Evolutionary conservation across 2,797 vertebrate genomes (phyloP).

Genomic region (Psittacula echo): DNA sequence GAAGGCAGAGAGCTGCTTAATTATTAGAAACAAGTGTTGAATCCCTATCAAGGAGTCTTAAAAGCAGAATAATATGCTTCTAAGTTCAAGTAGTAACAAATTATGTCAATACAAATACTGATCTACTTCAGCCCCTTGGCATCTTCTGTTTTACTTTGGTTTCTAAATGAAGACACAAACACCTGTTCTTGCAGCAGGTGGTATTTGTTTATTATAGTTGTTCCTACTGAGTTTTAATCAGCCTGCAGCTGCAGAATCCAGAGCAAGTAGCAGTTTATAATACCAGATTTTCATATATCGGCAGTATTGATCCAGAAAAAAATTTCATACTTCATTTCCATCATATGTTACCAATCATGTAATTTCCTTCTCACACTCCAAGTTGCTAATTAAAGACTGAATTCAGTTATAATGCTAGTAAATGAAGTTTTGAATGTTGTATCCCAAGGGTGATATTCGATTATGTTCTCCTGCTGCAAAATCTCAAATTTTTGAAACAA

Average conservation of each 20-base stretch:
- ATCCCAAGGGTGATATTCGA: conserved; percentile 48
- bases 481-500: conserved; percentile 45
- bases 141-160: conserved; percentile 74
- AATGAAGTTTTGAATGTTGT: conserved; percentile 55
- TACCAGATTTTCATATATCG: conserved; percentile 55
- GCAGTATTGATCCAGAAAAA: conserved; percentile 55
- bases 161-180: conserved; percentile 81
- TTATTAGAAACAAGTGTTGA: conserved; percentile 3
- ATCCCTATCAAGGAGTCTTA: conserved; percentile 32
- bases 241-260: conserved; percentile 77
- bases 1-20: conserved; percentile 51
- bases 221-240: conserved; percentile 84
- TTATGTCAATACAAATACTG: conserved; percentile 68
- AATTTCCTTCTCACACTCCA: conserved; percentile 56
- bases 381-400: conserved; percentile 73
- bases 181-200: conserved; percentile 83
- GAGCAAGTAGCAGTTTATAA: conserved; percentile 71
- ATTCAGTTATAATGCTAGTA: conserved; percentile 57
- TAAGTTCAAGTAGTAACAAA: conserved; percentile 73
- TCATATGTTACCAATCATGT: conserved; percentile 70
- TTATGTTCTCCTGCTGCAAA: conserved; percentile 42
- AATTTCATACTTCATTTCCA: conserved; percentile 57
- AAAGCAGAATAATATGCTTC: conserved; percentile 46
- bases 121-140: conserved; percentile 67
- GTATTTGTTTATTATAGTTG: conserved; percentile 81